A percentile compares a stretch with the other conserved stretches of the same genome.
These are phyloP conservation scores for Glandiceps talaboti DNA, from an alignment of 53 echinoderm and acorn worm species.

Conservation along the genomic window DNA sequence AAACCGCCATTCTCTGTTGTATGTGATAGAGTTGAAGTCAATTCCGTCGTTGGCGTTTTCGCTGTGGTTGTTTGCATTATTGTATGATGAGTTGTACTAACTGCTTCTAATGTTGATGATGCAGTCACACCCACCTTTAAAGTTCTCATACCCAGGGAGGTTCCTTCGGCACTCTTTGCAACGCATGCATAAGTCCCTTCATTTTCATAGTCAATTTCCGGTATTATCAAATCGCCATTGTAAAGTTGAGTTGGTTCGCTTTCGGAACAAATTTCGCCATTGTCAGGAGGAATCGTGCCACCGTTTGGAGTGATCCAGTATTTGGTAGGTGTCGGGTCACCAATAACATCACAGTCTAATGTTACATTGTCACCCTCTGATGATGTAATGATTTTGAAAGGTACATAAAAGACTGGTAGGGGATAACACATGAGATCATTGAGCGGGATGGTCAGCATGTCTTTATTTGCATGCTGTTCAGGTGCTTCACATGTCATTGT, in stretches of 20 bases:
- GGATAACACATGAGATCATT: background rate
- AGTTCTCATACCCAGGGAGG: background rate
- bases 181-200: background rate
- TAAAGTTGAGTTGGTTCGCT: background rate
- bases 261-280: background rate
- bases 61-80: too few species aligned
- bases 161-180: background rate
- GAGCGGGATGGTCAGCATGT: background rate
- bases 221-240: background rate
- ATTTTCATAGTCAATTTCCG: background rate
- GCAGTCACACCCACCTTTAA: too few species aligned
- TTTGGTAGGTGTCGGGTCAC: background rate
- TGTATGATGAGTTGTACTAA: too few species aligned
- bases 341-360: background rate
- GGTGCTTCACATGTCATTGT: background rate
- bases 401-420: background rate
- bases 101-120: too few species aligned
- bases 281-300: background rate
- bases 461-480: background rate
- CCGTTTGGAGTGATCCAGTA: background rate
- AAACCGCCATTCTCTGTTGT: too few species aligned
- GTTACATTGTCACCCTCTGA: background rate
- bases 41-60: too few species aligned
- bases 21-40: too few species aligned
- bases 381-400: background rate